Percentiles rank a stretch among this genome's conserved stretches.
These are phyloP conservation scores for Galleria mellonella DNA, from an alignment of 1,140 invertebrate species.

Conservation along the genomic window DNA sequence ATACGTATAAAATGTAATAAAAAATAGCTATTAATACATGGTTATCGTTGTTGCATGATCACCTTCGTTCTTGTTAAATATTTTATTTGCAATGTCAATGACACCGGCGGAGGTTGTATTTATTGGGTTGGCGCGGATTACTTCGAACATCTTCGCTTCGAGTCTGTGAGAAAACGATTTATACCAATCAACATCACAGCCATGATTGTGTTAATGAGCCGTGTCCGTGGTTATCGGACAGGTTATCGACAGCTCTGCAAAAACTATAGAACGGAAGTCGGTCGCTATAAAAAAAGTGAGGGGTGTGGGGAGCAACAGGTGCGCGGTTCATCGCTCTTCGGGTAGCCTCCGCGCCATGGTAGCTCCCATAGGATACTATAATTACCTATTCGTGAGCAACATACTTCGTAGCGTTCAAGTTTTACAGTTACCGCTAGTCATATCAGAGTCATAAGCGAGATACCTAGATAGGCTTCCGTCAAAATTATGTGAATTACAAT, in stretches of 20 bases:
- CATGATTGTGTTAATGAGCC: conserved; percentile 60
- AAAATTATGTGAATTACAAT: too few relatives aligned
- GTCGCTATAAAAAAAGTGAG: conserved; percentile 56
- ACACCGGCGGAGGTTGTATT: conserved; percentile 26
- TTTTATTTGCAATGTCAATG: conserved; percentile 29
- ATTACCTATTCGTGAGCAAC: conserved; percentile 15
- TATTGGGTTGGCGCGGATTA: conserved; percentile 41
- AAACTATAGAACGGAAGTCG: conserved; percentile 63
- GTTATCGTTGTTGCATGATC: not conserved
- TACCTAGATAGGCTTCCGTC: too few relatives aligned
- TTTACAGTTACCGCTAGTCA: too few relatives aligned
- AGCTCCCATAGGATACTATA: conserved; percentile 42
- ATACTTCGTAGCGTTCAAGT: not conserved
- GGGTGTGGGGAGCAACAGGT: conserved; percentile 46
- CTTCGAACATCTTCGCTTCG: conserved; percentile 18
- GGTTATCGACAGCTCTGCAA: conserved; percentile 61
- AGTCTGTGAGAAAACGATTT: conserved; percentile 33
- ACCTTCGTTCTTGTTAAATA: conserved; percentile 13
- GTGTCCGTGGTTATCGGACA: conserved; percentile 55
- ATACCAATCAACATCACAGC: conserved; percentile 39
- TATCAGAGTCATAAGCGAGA: too few relatives aligned
- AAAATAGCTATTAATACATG: not conserved
- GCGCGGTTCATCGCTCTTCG: conserved; percentile 55
- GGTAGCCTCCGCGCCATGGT: conserved; percentile 28
- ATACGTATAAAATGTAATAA: not conserved